These are phyloP conservation scores for Austrofundulus limnaeus DNA, from an alignment of 2,113 vertebrate species.

Conservation along the genomic window DNA sequence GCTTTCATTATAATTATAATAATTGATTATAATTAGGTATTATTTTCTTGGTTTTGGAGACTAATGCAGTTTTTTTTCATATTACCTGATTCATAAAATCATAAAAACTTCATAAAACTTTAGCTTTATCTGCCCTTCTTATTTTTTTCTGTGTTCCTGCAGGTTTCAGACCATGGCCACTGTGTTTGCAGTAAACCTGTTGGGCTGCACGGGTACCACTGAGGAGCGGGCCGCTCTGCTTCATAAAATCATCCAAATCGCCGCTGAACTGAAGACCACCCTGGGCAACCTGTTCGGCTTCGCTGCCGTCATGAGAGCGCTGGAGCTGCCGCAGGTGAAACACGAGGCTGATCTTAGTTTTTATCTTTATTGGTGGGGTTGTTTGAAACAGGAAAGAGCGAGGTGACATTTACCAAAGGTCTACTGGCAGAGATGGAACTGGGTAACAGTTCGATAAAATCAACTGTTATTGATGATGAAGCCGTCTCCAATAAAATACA, in stretches of 20 bases:
- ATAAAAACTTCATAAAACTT: no score
- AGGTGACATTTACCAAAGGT: not conserved
- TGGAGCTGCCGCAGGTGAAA: constrained; percentile 93
- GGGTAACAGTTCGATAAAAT: not conserved
- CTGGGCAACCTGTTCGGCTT: constrained; percentile 97
- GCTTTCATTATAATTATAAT: no score
- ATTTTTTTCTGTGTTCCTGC: not conserved
- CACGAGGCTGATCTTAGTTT: fast-evolving
- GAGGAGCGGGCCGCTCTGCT: constrained; percentile 90
- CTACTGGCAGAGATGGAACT: not conserved
- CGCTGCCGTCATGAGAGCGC: constrained; percentile 88
- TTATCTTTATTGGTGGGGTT: not conserved
- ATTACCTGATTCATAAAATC: no score
- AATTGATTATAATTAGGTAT: no score
- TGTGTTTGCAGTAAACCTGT: constrained; percentile 88
- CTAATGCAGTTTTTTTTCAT: no score
- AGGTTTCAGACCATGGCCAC: constrained; percentile 96
- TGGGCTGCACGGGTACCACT: constrained; percentile 90
- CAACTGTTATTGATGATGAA: not conserved
- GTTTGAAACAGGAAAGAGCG: not conserved
- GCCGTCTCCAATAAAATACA: not conserved
- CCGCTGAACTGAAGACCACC: constrained; percentile 88
- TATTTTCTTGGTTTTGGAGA: no score
- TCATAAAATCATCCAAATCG: constrained; percentile 90
- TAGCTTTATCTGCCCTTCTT: no score